These are phyloP conservation scores for human DNA, from an alignment of 2,113 vertebrate genomes.

Conservation along the genomic window GRCh38 chrX:123471501-123472000, in stretches of 20 bases:
- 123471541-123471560: constrained; percentile 36
- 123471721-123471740: constrained; percentile 42
- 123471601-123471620: constrained; percentile 25
- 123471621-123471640: constrained; percentile 4
- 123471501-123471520: constrained; percentile 66
- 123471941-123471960: constrained; percentile 55
- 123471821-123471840: constrained; percentile 76
- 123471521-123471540: constrained; percentile 72
- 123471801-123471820: constrained; percentile 63
- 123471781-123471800: constrained; percentile 20
- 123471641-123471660: constrained; percentile 59
- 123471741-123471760: constrained; percentile 52
- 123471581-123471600: constrained; percentile 33
- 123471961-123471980: constrained; percentile 65
- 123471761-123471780: constrained; percentile 67
- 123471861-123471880: constrained; percentile 57
- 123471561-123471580: constrained; percentile 27
- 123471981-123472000: background rate
- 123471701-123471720: constrained; percentile 54
- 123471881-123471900: constrained; percentile 62
- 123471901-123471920: constrained; percentile 43
- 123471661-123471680: constrained; percentile 45
- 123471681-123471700: constrained; percentile 57
- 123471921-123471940: constrained; percentile 61
- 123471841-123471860: constrained; percentile 79